These are phyloP conservation scores for Lysiphlebus fabarum DNA, from an alignment of 1,140 invertebrate species.

Conservation along the genomic window DNA sequence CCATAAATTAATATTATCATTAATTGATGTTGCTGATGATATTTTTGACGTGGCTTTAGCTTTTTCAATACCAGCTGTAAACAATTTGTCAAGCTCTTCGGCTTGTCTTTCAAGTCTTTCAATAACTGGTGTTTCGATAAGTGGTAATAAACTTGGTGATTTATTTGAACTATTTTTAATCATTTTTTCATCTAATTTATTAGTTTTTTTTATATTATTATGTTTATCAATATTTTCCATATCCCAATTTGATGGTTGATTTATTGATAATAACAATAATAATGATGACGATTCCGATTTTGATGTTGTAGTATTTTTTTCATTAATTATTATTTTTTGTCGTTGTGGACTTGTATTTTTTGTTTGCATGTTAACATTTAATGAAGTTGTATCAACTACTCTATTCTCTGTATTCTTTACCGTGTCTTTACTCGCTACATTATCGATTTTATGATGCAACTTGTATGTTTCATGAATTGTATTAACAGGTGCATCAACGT, in stretches of 20 bases:
- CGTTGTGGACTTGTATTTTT: neutral
- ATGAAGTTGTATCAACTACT: conserved; percentile 2
- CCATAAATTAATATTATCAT: neutral
- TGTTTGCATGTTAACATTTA: neutral
- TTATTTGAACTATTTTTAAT: neutral
- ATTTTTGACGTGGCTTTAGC: conserved; percentile 27
- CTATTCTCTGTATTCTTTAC: conserved; percentile 1
- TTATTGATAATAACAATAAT: neutral
- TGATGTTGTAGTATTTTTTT: neutral
- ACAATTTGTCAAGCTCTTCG: conserved; percentile 41
- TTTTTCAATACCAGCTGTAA: conserved; percentile 41
- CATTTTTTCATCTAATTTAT: neutral
- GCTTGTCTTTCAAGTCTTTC: conserved; percentile 25
- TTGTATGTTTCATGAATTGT: conserved; percentile 3
- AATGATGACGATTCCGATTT: neutral
- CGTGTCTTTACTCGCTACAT: conserved; percentile 19
- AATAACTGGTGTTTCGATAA: conserved; percentile 18
- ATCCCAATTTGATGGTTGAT: conserved; percentile 9
- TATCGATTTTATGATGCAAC: conserved; percentile 16
- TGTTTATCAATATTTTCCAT: conserved; percentile 32
- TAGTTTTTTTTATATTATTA: conserved; percentile 35
- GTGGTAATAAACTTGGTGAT: neutral
- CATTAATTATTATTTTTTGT: neutral
- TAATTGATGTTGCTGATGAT: conserved; percentile 6
- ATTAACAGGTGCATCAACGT: conserved; percentile 8